phyloP scores from a whole-genome alignment of 2,888 invertebrate species.

The Rhingia rostrata region DNA sequence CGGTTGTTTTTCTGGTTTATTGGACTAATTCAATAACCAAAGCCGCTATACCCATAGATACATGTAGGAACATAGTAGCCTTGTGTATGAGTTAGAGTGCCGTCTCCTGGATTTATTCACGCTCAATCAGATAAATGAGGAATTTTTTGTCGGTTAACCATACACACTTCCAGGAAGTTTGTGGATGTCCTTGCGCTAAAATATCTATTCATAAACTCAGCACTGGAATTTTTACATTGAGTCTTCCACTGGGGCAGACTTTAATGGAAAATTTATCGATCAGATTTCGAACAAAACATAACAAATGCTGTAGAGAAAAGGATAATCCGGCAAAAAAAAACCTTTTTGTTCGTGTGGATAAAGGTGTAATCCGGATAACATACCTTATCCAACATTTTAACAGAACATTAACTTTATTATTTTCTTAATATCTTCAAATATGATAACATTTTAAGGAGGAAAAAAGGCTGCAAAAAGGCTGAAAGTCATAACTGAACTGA shows the following conservation, averaged over 20 bases:
- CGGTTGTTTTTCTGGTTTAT: constrained; percentile 83
- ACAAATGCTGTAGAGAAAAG: not conserved
- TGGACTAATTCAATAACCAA: constrained; percentile 83
- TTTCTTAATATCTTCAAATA: not conserved
- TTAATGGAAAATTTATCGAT: constrained; percentile 83
- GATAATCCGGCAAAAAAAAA: constrained; percentile 37
- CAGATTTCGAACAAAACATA: constrained; percentile 75
- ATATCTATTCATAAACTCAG: constrained; percentile 55
- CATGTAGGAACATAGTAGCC: constrained; percentile 68
- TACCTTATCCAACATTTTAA: constrained; percentile 40
- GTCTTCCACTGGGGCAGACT: constrained; percentile 77
- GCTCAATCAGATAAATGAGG: constrained; percentile 82
- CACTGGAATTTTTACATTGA: constrained; percentile 8
- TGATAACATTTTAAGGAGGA: not conserved
- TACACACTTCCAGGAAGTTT: constrained; percentile 48
- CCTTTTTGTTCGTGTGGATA: constrained; percentile 6
- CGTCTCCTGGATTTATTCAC: constrained; percentile 79
- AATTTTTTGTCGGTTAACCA: constrained; percentile 51
- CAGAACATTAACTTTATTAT: constrained; percentile 56
- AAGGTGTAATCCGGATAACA: constrained; percentile 45
- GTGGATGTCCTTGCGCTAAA: constrained; percentile 61
- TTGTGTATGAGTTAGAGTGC: constrained; percentile 63
- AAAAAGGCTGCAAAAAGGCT: no score
- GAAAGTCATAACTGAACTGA: no score
- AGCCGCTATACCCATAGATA: constrained; percentile 74